A percentile compares a stretch with the other conserved stretches of the same genome.
Evolutionary conservation across 1,140 invertebrate species (phyloP).

Genomic region (Eciton burchellii): DNA sequence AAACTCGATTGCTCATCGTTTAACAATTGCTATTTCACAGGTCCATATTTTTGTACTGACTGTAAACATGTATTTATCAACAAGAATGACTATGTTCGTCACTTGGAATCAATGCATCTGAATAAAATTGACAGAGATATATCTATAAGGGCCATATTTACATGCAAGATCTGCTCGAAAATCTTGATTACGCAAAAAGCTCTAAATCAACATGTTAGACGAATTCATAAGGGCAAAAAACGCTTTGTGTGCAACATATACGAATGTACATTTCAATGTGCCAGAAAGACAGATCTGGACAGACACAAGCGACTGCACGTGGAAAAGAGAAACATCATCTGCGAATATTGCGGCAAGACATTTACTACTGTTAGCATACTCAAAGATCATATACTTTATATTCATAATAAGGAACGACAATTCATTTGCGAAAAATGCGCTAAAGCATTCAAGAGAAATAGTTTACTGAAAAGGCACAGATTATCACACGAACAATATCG

Average conservation of each 20-base stretch:
- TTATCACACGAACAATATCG: slow-evolving; percentile 78
- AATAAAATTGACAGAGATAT: slow-evolving; percentile 72
- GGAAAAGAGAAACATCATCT: slow-evolving; percentile 77
- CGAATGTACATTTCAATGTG: slow-evolving; percentile 78
- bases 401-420: slow-evolving; percentile 78
- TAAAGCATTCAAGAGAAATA: slow-evolving; percentile 80
- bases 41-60: slow-evolving; percentile 74
- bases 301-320: slow-evolving; percentile 80
- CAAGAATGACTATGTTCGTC: slow-evolving; percentile 77
- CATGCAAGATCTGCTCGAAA: slow-evolving; percentile 79
- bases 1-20: slow-evolving; percentile 2
- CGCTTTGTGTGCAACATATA: slow-evolving; percentile 78
- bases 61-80: slow-evolving; percentile 78
- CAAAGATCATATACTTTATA: slow-evolving; percentile 79
- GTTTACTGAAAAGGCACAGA: slow-evolving; percentile 79
- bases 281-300: slow-evolving; percentile 78
- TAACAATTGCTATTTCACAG: slow-evolving; percentile 70
- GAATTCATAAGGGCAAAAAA: slow-evolving; percentile 80
- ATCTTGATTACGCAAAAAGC: slow-evolving; percentile 78
- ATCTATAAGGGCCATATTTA: slow-evolving; percentile 67
- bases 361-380: slow-evolving; percentile 80
- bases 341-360: slow-evolving; percentile 82
- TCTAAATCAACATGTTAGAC: slow-evolving; percentile 79
- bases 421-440: slow-evolving; percentile 82
- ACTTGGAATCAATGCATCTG: slow-evolving; percentile 75